Conservation (phyloP, 1,140 invertebrate genomes). For the Papilio glaucus region DNA sequence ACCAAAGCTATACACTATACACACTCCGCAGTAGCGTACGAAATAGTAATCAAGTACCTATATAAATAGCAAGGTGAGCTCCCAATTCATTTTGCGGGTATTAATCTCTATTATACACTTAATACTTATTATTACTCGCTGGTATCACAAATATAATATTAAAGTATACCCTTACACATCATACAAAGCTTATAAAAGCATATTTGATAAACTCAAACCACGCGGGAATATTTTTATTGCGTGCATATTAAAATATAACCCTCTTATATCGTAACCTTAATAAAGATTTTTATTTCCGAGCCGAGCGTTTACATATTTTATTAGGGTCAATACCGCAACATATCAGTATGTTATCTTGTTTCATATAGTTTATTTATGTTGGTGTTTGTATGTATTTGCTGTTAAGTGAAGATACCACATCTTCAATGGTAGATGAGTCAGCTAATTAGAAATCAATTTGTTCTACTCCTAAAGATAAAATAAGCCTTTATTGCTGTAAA, state of each 20-base stretch:
- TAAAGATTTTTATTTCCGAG: conserved; percentile 24
- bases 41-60: not conserved
- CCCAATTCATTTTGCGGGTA: no score
- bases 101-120: not conserved
- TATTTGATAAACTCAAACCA: conserved; percentile 13
- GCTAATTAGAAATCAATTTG: no score
- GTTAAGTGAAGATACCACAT: no score
- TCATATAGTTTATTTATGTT: not conserved
- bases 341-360: not conserved
- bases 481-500: no score
- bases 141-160: not conserved
- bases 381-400: no score
- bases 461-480: no score
- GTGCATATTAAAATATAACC: conserved; percentile 22
- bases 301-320: conserved; percentile 16
- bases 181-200: conserved; percentile 3
- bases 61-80: no score
- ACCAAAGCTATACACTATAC: no score
- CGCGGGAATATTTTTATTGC: conserved; percentile 22
- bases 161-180: not conserved
- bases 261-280: conserved; percentile 5
- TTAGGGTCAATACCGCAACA: conserved; percentile 1
- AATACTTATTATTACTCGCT: not conserved
- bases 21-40: not conserved
- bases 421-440: no score